Evolutionary conservation across 2,888 invertebrate genomes (phyloP).

Genomic region (Arrhopalites spinosus): DNA sequence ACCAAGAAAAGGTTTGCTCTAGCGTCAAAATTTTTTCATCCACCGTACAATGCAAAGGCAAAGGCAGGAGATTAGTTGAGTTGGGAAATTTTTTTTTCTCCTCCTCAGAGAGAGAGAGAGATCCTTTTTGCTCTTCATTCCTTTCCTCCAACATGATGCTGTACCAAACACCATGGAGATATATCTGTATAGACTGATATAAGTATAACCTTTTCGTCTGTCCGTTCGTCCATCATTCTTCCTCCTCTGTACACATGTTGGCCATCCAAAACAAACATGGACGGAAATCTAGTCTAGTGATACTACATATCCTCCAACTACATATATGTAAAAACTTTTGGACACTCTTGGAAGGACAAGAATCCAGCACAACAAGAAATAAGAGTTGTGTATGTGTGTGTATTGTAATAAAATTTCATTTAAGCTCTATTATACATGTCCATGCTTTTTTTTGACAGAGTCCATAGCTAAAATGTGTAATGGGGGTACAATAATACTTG

Average conservation of each 20-base stretch:
- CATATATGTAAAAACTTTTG: neutral
- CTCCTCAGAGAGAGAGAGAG: too few species aligned
- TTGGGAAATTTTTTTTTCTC: conserved; percentile 26
- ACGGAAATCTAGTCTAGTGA: too few species aligned
- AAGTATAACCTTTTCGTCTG: conserved; percentile 3
- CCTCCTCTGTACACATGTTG: neutral
- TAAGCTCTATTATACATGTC: conserved; percentile 23
- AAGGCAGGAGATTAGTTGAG: conserved; percentile 37
- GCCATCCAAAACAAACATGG: conserved; percentile 19
- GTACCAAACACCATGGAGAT: too few species aligned
- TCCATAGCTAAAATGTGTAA: conserved; percentile 29
- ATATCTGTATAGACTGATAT: neutral
- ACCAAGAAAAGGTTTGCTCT: conserved; percentile 38
- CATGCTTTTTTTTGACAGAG: conserved; percentile 39
- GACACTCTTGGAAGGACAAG: neutral
- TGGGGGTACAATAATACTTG: conserved; percentile 8
- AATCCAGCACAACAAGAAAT: conserved; percentile 4
- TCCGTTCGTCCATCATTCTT: conserved; percentile 26
- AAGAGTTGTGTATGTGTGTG: too few species aligned
- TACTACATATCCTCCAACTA: too few species aligned
- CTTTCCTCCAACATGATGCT: neutral
- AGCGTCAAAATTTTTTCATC: conserved; percentile 39
- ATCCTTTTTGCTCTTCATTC: conserved; percentile 26
- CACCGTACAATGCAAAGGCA: conserved; percentile 30
- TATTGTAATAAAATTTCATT: conserved; percentile 34